phyloP scores from a whole-genome alignment of 2,113 vertebrate genomes.

The Conger conger region DNA sequence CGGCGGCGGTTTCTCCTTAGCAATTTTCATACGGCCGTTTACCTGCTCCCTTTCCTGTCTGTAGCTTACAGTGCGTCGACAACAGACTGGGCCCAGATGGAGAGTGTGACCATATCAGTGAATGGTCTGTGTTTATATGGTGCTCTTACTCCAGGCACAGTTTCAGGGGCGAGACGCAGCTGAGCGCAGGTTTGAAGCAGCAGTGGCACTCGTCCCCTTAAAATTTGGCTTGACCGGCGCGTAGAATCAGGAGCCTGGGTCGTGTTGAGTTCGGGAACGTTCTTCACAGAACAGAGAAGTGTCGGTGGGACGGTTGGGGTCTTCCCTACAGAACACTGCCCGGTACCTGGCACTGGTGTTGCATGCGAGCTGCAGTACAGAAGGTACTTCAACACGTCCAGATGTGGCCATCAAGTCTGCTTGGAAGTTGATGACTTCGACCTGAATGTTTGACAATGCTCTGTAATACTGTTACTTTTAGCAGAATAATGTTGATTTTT shows the following conservation, averaged over 20 bases:
- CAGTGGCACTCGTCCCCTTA: not conserved
- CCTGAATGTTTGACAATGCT: too few species aligned
- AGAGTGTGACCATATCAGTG: not conserved
- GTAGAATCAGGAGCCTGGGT: not conserved
- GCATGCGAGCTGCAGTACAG: not conserved
- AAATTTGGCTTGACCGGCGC: not conserved
- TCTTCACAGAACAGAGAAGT: not conserved
- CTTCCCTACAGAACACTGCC: not conserved
- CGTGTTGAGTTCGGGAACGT: not conserved
- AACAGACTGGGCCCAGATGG: not conserved
- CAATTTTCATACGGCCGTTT: not conserved
- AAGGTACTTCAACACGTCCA: not conserved
- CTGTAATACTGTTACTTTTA: not conserved
- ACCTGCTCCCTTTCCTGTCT: not conserved
- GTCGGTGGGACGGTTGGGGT: not conserved
- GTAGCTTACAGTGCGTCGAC: not conserved
- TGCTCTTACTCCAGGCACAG: too few species aligned
- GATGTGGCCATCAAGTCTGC: not conserved
- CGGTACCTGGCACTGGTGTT: not conserved
- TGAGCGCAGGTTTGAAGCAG: not conserved
- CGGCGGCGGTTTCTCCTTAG: not conserved
- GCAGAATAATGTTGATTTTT: not conserved
- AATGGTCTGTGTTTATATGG: not conserved
- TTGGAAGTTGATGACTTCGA: not conserved
- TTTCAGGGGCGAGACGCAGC: not conserved